These are phyloP conservation scores for Anhinga rufa DNA, from an alignment of 2,113 vertebrate genomes.

Conservation along the genomic window DNA sequence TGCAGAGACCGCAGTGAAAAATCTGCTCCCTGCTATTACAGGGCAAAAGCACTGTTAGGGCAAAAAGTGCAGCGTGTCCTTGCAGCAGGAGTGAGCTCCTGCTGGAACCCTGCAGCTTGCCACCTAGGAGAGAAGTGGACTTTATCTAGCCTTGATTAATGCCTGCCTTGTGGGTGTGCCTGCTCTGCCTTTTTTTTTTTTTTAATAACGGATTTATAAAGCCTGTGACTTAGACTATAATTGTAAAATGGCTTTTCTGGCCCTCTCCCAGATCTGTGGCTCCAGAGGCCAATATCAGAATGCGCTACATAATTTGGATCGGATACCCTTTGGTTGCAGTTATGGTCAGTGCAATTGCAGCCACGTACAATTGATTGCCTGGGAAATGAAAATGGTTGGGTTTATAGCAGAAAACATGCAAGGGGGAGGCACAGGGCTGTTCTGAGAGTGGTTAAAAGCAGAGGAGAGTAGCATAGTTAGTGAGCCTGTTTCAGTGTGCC, in stretches of 20 bases:
- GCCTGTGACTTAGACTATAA: neutral
- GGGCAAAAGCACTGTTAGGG: neutral
- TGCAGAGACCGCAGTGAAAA: neutral
- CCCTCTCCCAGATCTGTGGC: neutral
- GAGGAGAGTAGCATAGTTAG: neutral
- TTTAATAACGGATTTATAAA: neutral
- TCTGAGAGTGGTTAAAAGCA: conserved; percentile 10
- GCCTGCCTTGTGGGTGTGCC: neutral
- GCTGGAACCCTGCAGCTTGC: neutral
- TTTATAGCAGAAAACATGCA: neutral
- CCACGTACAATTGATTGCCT: neutral
- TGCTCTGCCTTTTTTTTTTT: neutral
- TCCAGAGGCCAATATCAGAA: neutral
- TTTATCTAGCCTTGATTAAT: neutral
- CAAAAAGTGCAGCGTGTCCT: neutral
- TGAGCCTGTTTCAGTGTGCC: neutral
- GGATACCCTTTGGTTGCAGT: neutral
- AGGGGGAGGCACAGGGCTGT: neutral
- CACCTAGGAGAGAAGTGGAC: neutral
- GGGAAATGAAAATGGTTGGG: neutral
- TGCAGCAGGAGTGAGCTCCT: neutral
- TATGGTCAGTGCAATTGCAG: neutral
- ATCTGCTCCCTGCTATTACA: neutral
- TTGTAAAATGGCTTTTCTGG: conserved; percentile 48
- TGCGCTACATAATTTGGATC: neutral